Evolutionary conservation across 2,113 vertebrate species (phyloP), one percentile per base, ranked within the genome.

Genomic region (Orycteropus afer): DNA sequence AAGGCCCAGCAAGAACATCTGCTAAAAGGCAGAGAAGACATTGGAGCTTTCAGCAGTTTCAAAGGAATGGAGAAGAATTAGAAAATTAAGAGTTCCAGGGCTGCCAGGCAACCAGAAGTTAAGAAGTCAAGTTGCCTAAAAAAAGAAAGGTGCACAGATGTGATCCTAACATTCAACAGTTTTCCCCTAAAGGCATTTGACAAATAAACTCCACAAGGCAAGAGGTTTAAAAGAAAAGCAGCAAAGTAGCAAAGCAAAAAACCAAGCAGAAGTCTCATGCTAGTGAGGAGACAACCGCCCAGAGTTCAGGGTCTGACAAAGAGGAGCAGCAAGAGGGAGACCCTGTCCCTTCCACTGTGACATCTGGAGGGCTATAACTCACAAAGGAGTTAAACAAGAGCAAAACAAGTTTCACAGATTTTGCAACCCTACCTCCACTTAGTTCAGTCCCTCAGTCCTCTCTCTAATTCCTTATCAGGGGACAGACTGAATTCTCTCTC

Each of bases 41-140:
- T 84, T 92, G 93, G 78, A 95, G 78, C 37, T 82, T 83, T 94
- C 95, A 93, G 91, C 81, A 90, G 81, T 69, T 76, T 97, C 91
- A 97, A 94, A 95, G 86, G 67, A 81, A 7, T 90, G 88, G 23
- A 85, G 85, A 77, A 73, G 18, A 76, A 2, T 6, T 67, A 82
- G 92, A 95, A 93, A 78, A n/a, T n/a, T 3, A 77, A 86, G 87
- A 90, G 94, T 67, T 94, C 94, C 90, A 77, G 91, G 84, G 90
- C 77, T 95, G 95, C 88, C 94, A 76, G 42, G 23, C 25, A 76
- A 49, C 45, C 5, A 47, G 27, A 76, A 76, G 27, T 49, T 32
- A 17, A 63, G 29, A 63, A 65, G 95, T 83, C 93, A 83, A 40
- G 77, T 47, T 71, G 89, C 85, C 97, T 95, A 84, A 91, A 95